Conservation (phyloP, 1,140 invertebrate genomes). For the Antheraea pernyi region DNA sequence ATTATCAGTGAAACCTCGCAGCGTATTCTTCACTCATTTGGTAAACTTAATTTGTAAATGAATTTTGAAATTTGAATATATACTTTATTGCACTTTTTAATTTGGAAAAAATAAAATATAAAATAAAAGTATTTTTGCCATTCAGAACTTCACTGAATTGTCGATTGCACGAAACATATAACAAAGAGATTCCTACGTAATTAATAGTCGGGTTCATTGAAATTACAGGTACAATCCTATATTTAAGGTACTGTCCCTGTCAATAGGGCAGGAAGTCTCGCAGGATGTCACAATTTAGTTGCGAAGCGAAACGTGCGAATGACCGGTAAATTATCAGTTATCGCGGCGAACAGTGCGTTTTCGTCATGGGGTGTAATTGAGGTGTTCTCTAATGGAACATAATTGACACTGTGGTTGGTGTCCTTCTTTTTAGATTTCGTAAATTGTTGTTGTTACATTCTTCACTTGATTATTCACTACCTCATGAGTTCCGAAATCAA, state of each 20-base stretch:
- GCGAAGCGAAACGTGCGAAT: slow-evolving; percentile 7
- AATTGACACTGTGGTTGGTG: not conserved
- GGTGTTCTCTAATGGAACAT: slow-evolving; percentile 8
- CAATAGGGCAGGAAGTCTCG: slow-evolving; percentile 6
- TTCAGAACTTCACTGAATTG: not conserved
- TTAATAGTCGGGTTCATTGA: not conserved
- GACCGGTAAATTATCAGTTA: slow-evolving; percentile 14
- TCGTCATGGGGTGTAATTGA: slow-evolving; percentile 15
- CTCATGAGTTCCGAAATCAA: too few species aligned
- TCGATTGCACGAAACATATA: not conserved
- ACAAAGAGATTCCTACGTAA: slow-evolving; percentile 7
- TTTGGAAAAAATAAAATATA: too few species aligned
- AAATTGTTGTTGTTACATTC: not conserved
- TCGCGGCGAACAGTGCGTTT: not conserved
- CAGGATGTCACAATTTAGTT: slow-evolving; percentile 15
- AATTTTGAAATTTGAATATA: too few species aligned
- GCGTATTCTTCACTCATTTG: not conserved
- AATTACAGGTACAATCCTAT: slow-evolving; percentile 11
- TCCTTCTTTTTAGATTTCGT: slow-evolving; percentile 4
- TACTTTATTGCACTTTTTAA: too few species aligned
- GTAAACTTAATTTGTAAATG: not conserved
- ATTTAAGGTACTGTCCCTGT: slow-evolving; percentile 3
- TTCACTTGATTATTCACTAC: too few species aligned
- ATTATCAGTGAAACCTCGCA: not conserved
- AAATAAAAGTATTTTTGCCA: too few species aligned